Conservation (phyloP, 92 coral and sea anemone species). For the Epizoanthus illoricatus region DNA sequence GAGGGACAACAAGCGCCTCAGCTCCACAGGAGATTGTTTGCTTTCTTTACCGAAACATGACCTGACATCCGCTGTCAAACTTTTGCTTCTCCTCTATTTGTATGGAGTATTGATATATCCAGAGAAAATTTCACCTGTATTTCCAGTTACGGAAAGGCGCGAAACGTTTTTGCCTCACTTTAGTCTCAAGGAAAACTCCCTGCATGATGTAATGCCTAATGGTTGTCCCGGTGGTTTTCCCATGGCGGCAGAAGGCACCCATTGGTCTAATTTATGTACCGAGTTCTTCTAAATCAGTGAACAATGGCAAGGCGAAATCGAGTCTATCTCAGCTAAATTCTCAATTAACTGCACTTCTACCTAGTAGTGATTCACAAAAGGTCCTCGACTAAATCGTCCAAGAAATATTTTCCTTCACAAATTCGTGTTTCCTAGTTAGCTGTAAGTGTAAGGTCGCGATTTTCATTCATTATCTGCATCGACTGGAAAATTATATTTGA, state of each 20-base stretch:
- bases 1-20: not conserved
- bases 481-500: not conserved
- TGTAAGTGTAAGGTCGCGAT: not conserved
- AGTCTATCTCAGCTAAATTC: too few species aligned
- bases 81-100: too few species aligned
- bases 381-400: too few species aligned
- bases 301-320: not conserved
- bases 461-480: not conserved
- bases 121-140: not conserved
- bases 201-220: constrained; percentile 1
- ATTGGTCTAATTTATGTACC: constrained; percentile 2
- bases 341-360: too few species aligned
- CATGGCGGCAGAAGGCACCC: not conserved
- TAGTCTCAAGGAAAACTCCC: constrained; percentile 19
- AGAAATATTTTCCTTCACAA: too few species aligned
- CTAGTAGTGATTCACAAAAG: too few species aligned
- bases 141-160: not conserved
- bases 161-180: too few species aligned
- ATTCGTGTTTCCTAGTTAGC: too few species aligned
- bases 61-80: not conserved
- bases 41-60: not conserved
- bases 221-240: not conserved
- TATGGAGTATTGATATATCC: not conserved
- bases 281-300: too few species aligned
- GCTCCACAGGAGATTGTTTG: not conserved